phyloP scores from a whole-genome alignment of 1,140 invertebrate species.

The Limonius californicus region DNA sequence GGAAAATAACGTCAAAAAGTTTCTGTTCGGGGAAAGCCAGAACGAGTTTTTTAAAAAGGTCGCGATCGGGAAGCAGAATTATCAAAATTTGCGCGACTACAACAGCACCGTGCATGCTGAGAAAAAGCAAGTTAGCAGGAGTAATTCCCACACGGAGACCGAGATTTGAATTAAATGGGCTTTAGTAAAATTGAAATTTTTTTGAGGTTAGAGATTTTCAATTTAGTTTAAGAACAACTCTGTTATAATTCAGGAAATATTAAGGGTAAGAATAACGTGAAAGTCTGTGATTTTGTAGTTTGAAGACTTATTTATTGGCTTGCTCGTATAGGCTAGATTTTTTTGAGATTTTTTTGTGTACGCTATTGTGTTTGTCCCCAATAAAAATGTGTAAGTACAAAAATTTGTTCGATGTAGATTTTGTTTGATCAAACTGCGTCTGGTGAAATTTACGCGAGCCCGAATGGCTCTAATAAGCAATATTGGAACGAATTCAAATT shows the following conservation, averaged over 20 bases:
- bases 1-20: constrained; percentile 45
- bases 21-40: constrained; percentile 43
- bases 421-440: too few species aligned
- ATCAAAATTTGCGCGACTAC: constrained; percentile 30
- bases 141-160: constrained; percentile 33
- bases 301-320: too few species aligned
- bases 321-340: too few species aligned
- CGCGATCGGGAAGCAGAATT: constrained; percentile 38
- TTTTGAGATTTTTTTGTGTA: too few species aligned
- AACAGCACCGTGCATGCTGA: background rate
- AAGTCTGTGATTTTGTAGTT: background rate
- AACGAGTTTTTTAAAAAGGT: constrained; percentile 42
- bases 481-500: too few species aligned
- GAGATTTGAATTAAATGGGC: constrained; percentile 37
- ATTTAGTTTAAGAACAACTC: background rate
- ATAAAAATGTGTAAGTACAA: too few species aligned
- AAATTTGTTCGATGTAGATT: too few species aligned
- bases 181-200: too few species aligned
- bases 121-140: constrained; percentile 22
- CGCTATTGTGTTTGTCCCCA: too few species aligned
- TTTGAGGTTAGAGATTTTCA: too few species aligned
- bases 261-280: background rate
- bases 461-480: too few species aligned
- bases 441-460: too few species aligned
- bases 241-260: background rate